Conservation (phyloP, 1,140 invertebrate species). For the Brachionus asplanchnoidis region DNA sequence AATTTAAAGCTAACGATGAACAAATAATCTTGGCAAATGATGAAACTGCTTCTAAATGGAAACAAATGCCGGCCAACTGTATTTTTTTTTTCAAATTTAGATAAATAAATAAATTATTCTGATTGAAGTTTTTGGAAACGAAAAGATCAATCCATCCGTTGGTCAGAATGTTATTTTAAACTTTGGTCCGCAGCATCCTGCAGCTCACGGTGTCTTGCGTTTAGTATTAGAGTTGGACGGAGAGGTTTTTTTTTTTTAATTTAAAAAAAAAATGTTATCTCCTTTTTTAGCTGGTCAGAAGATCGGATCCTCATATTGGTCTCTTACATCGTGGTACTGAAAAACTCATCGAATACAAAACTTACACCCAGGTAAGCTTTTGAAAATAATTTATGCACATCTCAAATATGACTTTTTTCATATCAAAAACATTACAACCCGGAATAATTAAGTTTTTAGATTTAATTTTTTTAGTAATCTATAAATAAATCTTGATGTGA, state of each 20-base stretch:
- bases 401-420: too few relatives aligned
- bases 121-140: not conserved
- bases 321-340: conserved; percentile 91
- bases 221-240: conserved; percentile 89
- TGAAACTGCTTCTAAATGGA: conserved; percentile 36
- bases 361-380: conserved; percentile 67
- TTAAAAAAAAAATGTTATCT: not conserved
- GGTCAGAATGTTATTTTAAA: conserved; percentile 75
- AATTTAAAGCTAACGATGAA: conserved; percentile 22
- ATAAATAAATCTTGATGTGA: too few relatives aligned
- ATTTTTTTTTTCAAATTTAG: not conserved
- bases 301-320: conserved; percentile 93
- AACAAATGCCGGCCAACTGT: conserved; percentile 34
- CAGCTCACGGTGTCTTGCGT: conserved; percentile 92
- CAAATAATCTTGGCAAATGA: conserved; percentile 22
- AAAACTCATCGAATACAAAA: conserved; percentile 97
- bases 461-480: too few relatives aligned
- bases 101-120: not conserved
- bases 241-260: conserved; percentile 64
- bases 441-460: too few relatives aligned
- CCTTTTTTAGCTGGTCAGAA: conserved; percentile 66
- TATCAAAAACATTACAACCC: too few relatives aligned
- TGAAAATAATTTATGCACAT: not conserved
- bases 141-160: not conserved
- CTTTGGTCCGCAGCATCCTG: conserved; percentile 97